Base-by-base conservation (phyloP, 37 sponge, comb jelly and placozoan genomes). In the Ianthella basta region DNA sequence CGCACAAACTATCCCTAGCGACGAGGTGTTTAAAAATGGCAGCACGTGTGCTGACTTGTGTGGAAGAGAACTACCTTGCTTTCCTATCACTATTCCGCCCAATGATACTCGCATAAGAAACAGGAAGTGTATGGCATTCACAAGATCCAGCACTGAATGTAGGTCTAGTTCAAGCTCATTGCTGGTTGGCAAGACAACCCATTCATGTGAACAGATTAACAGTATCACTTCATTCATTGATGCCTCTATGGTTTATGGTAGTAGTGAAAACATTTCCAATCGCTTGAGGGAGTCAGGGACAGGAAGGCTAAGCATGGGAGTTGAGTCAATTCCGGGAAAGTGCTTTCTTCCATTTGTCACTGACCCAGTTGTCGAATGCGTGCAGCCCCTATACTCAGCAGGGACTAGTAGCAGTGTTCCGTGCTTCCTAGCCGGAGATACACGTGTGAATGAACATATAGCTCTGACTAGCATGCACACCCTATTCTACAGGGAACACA, bases 401-500 rank as follows among this genome's bases (percentile, higher is more conserved):
- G 12, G 20, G 19, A 40, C 16, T 13, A 8, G 30, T 12, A 20
- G 5, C 20, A 23, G 73, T 33, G 38, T 32, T 8, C 14, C 37
- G 44, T 93, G 90, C 37, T 90, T 93, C 66, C 65, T 96, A 30
- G 94, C 90, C 0, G 97, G 97, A 12, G 97, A 96, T 72, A 33
- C 75, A 8, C 84, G 97, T 3, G 90, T 79, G 18, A 96, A 96
- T 40, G 94, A 96, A 55, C 97, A 96, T 35, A 84, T 91, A 4
- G 95, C 79, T 19, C 84, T 96, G 16, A 93, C 94, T 0, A 33
- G 83, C 20, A 88, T 96, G 90, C 97, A 96, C 80, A 93, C 92
- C 14, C 33, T 96, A 37, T 96, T 89, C 74, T 40, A 85, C 41
- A 59, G 97, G 59, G 94, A 96, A 63, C 97, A 96, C 90, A 96